A percentile compares a stretch with the other conserved stretches of the same genome.
Evolutionary conservation across 2,888 invertebrate species (phyloP).

Genomic region (Trimorus sp.): DNA sequence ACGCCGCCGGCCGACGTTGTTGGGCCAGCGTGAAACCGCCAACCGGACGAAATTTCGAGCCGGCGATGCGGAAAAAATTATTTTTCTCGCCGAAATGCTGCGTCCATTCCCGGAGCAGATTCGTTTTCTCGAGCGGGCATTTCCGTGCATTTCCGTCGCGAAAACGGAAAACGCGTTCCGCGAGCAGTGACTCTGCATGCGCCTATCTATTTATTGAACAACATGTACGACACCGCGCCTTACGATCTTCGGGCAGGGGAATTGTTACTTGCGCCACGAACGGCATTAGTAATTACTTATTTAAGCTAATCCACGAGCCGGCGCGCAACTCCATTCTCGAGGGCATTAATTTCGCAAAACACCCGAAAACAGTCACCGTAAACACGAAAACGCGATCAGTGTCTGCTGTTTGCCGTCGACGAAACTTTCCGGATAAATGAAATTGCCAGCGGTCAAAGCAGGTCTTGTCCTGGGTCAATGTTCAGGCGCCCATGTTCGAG

Average conservation of each 20-base stretch:
- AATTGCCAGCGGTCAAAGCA: slow-evolving; percentile 27
- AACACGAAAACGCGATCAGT: slow-evolving; percentile 61
- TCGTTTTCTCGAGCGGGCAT: background rate
- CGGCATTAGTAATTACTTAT: slow-evolving; percentile 69
- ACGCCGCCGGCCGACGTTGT: slow-evolving; percentile 41
- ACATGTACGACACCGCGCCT: slow-evolving; percentile 51
- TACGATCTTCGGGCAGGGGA: slow-evolving; percentile 54
- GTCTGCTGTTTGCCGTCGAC: slow-evolving; percentile 29
- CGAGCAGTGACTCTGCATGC: slow-evolving; percentile 25
- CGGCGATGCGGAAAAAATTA: no score
- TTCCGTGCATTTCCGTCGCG: slow-evolving; percentile 11
- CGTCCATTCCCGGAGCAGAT: no score
- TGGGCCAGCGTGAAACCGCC: slow-evolving; percentile 28
- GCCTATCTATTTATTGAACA: slow-evolving; percentile 61
- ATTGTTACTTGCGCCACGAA: slow-evolving; percentile 62
- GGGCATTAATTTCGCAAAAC: slow-evolving; percentile 61
- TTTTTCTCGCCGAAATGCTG: no score
- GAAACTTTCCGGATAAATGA: slow-evolving; percentile 36
- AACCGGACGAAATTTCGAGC: no score
- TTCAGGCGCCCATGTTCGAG: background rate
- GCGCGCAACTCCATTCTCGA: slow-evolving; percentile 59
- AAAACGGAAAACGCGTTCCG: background rate
- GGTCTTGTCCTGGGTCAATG: background rate
- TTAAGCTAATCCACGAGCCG: slow-evolving; percentile 70
- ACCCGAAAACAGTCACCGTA: slow-evolving; percentile 52